phyloP scores from a whole-genome alignment of 92 coral and sea anemone species.

The Pocillopora grandis region DNA sequence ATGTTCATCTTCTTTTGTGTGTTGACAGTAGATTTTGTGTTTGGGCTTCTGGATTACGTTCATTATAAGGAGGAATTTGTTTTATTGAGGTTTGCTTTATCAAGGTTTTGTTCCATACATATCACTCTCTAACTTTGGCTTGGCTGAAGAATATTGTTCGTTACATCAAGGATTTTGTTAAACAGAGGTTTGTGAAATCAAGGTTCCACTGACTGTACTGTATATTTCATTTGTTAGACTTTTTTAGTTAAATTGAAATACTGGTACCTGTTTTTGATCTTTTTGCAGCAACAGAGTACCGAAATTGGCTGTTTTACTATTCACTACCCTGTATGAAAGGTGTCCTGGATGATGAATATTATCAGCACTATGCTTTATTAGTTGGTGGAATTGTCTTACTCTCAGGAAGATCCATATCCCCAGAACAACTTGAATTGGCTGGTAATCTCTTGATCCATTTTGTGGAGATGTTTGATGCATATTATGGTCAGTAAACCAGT shows the following conservation, averaged over 20 bases:
- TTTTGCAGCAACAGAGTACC: slow-evolving; percentile 45
- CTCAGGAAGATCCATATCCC: slow-evolving; percentile 16
- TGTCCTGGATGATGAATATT: slow-evolving; percentile 38
- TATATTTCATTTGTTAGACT: background rate
- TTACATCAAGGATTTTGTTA: too few relatives aligned
- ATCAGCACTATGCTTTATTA: slow-evolving; percentile 51
- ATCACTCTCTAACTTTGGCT: too few relatives aligned
- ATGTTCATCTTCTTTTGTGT: too few relatives aligned
- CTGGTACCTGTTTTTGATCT: slow-evolving; percentile 3
- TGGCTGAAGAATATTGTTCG: too few relatives aligned
- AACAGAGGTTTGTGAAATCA: too few relatives aligned
- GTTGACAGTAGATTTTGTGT: too few relatives aligned
- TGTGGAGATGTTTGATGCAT: slow-evolving; percentile 55
- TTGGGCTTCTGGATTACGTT: too few relatives aligned
- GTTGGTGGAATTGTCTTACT: slow-evolving; percentile 51
- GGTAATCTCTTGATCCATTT: slow-evolving; percentile 33
- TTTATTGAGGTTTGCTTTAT: too few relatives aligned
- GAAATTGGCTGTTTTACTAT: slow-evolving; percentile 44
- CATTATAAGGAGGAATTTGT: too few relatives aligned
- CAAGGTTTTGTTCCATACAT: too few relatives aligned
- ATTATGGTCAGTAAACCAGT: slow-evolving; percentile 33
- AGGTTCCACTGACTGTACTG: background rate
- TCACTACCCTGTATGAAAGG: slow-evolving; percentile 60
- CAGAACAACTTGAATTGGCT: slow-evolving; percentile 25
- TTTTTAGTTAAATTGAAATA: background rate